phyloP scores from a whole-genome alignment of 1,140 invertebrate genomes.

The Diabrotica virgifera region DNA sequence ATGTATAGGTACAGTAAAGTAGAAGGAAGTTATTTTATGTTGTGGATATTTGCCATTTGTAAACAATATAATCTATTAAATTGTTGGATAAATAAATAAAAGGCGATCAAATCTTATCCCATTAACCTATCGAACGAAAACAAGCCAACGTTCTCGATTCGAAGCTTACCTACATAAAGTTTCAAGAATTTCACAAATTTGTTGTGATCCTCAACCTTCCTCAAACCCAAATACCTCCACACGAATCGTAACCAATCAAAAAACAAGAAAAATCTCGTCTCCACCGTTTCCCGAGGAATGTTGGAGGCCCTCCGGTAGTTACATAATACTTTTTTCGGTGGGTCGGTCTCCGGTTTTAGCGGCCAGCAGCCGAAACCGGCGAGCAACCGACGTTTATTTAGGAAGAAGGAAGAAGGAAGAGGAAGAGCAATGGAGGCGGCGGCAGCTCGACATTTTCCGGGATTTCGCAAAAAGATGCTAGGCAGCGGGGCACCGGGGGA shows the following conservation, averaged over 20 bases:
- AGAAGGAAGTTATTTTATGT: too few relatives aligned
- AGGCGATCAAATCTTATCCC: too few relatives aligned
- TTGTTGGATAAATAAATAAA: too few relatives aligned
- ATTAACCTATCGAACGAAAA: too few relatives aligned
- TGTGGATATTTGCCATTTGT: too few relatives aligned
- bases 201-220: neutral
- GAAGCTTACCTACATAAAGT: too few relatives aligned
- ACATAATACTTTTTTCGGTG: neutral
- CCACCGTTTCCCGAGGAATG: constrained; percentile 8
- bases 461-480: constrained; percentile 7
- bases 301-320: constrained; percentile 18
- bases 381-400: too few relatives aligned
- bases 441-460: neutral
- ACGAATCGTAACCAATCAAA: neutral
- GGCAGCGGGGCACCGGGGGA: constrained; percentile 15
- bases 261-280: neutral
- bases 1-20: too few relatives aligned
- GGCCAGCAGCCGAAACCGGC: neutral
- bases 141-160: too few relatives aligned
- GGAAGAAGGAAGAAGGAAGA: too few relatives aligned
- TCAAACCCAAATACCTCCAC: neutral
- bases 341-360: neutral
- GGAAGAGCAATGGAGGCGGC: neutral
- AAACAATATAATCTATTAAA: too few relatives aligned
- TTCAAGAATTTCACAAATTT: neutral